Evolutionary conservation across 2,797 vertebrate species (phyloP).

Genomic region (Periparus ater): DNA sequence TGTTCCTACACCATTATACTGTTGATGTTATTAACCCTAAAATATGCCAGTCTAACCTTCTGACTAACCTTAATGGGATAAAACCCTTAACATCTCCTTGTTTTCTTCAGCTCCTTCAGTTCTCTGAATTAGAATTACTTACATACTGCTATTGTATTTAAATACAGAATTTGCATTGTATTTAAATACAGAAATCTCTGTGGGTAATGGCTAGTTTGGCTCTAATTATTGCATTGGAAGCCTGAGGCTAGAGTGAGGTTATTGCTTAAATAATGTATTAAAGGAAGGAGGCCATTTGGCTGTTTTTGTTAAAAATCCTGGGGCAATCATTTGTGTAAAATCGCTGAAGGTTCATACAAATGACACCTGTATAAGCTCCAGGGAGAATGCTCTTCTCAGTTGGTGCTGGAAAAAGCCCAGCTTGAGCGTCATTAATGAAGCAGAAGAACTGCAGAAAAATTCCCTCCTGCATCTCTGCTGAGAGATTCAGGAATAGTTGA

Average conservation of each 20-base stretch:
- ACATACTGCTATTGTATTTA: neutral
- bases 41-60: neutral
- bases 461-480: neutral
- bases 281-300: constrained; percentile 9
- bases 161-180: neutral
- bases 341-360: neutral
- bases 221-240: neutral
- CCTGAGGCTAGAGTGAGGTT: constrained; percentile 6
- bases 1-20: neutral
- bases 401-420: neutral
- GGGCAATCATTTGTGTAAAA: neutral
- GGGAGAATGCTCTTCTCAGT: neutral
- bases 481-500: neutral
- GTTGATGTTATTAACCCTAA: neutral
- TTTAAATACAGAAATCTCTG: neutral
- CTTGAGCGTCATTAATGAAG: neutral
- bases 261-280: neutral
- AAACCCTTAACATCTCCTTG: neutral
- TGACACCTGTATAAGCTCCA: constrained; percentile 31
- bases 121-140: neutral
- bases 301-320: neutral
- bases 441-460: neutral
- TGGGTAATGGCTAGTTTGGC: constrained; percentile 6
- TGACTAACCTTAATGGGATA: neutral
- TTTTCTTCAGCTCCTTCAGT: neutral